A percentile compares a stretch with the other conserved stretches of the same genome.
Evolutionary conservation across 2,113 vertebrate species (phyloP).

Genomic region (Anarhynchus alexandrinus): DNA sequence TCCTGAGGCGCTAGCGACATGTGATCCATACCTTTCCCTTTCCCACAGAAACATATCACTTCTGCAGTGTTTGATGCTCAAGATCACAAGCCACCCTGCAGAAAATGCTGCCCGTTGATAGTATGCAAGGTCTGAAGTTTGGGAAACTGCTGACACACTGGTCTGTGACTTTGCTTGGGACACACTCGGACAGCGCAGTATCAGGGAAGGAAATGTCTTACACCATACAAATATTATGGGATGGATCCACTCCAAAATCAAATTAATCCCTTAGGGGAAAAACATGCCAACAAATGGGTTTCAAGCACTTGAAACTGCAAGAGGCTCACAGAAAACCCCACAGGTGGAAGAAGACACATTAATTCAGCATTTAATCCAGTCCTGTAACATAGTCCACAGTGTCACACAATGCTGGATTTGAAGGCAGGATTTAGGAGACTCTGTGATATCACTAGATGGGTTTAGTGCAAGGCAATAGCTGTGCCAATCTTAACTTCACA

Average conservation of each 20-base stretch:
- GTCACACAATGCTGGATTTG: not conserved
- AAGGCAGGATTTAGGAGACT: not conserved
- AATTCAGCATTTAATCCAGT: not conserved
- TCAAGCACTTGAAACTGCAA: not conserved
- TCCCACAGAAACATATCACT: not conserved
- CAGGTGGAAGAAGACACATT: not conserved
- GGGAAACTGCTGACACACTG: not conserved
- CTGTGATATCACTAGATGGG: not conserved
- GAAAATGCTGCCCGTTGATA: not conserved
- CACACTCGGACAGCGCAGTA: not conserved
- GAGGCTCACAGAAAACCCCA: not conserved
- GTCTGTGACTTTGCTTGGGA: not conserved
- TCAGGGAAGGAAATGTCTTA: not conserved
- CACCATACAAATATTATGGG: not conserved
- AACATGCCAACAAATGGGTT: not conserved
- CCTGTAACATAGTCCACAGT: not conserved
- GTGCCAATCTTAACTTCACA: not conserved
- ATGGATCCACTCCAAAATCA: not conserved
- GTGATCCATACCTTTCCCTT: not conserved
- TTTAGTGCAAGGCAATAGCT: not conserved
- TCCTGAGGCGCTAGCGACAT: not conserved
- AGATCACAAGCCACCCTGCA: not conserved
- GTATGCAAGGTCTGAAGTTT: not conserved
- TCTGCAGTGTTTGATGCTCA: not conserved
- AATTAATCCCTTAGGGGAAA: not conserved